A percentile compares a stretch with the other conserved stretches of the same genome.
phyloP scores from a whole-genome alignment of 1,140 invertebrate genomes.

The Plectrocnemia conspersa region DNA sequence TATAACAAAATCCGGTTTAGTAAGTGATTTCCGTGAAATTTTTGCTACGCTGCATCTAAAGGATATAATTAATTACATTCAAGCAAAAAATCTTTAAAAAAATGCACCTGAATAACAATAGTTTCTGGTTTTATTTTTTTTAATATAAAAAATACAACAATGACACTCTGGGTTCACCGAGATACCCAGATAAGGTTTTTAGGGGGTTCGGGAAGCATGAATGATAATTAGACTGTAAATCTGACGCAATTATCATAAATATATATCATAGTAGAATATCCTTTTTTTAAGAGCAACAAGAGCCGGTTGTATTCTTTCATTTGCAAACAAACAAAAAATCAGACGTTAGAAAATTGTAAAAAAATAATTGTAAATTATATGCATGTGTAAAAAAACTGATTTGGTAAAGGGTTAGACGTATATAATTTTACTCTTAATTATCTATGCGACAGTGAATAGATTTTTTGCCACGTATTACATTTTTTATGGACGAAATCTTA shows the following conservation, averaged over 20 bases:
- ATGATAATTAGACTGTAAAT: conserved; percentile 34
- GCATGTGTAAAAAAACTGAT: conserved; percentile 12
- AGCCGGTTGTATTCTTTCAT: conserved; percentile 20
- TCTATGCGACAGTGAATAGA: conserved; percentile 20
- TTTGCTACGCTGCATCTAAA: too few species aligned
- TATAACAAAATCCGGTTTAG: too few species aligned
- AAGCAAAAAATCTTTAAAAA: too few species aligned
- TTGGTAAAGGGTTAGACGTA: too few species aligned
- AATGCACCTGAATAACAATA: too few species aligned
- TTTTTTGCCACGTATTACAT: too few species aligned
- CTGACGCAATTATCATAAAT: conserved; percentile 34
- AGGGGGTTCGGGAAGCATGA: conserved; percentile 8
- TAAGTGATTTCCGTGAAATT: too few species aligned
- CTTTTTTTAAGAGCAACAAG: not conserved
- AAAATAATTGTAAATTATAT: conserved; percentile 5
- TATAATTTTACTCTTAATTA: conserved; percentile 35
- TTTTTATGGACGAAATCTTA: too few species aligned
- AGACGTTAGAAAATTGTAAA: conserved; percentile 15
- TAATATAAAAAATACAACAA: conserved; percentile 22
- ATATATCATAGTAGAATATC: conserved; percentile 29
- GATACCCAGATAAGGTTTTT: conserved; percentile 31
- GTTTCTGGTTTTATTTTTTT: too few species aligned
- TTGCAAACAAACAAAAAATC: conserved; percentile 31
- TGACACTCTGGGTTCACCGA: conserved; percentile 31
- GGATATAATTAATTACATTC: too few species aligned